Conservation (phyloP, 2,797 vertebrate genomes). For the Danio choprae region DNA sequence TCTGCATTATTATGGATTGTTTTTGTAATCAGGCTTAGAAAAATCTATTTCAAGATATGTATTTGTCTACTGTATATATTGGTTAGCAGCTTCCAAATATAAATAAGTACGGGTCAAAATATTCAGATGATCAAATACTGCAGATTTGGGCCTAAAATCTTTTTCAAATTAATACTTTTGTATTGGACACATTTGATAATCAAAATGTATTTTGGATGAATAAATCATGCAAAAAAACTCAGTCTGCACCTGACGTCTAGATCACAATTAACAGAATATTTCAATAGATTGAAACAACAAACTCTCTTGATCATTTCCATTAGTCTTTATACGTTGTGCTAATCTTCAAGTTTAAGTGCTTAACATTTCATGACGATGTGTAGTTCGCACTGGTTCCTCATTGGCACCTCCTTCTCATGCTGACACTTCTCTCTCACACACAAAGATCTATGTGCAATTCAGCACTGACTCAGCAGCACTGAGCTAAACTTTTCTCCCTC, state of each 20-base stretch:
- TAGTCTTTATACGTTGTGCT: no score
- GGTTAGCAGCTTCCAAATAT: no score
- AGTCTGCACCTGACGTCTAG: not conserved
- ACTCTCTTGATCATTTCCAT: not conserved
- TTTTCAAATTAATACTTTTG: no score
- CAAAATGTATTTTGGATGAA: no score
- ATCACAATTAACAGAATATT: not conserved
- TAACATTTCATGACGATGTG: conserved; percentile 36
- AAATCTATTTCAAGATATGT: no score
- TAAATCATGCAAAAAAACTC: not conserved
- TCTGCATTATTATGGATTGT: no score
- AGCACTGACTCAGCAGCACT: conserved; percentile 26
- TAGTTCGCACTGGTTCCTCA: conserved; percentile 40
- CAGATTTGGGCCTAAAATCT: no score
- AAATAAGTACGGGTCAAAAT: no score
- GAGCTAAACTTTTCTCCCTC: conserved; percentile 21
- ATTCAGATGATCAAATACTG: no score
- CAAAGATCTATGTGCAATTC: conserved; percentile 14
- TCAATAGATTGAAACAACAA: not conserved
- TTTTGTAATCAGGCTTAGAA: no score
- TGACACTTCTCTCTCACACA: conserved; percentile 42
- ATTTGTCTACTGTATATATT: no score
- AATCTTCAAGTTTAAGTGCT: conserved; percentile 12
- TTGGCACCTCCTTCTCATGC: conserved; percentile 45
- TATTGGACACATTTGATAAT: no score